Base-by-base conservation (phyloP, 2,888 invertebrate genomes). In the Gymnoscelis rufifasciata region DNA sequence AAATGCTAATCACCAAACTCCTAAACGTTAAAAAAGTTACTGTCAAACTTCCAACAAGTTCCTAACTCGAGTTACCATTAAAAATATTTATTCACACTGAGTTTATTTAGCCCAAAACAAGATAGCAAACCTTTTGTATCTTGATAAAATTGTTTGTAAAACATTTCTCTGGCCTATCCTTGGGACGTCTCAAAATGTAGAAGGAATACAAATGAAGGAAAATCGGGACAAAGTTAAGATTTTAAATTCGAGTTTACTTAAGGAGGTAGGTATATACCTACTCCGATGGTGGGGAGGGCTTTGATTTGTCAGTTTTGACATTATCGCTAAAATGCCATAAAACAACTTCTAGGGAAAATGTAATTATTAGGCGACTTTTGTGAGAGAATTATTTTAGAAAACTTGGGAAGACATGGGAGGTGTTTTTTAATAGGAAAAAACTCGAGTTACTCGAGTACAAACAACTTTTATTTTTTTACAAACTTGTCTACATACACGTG, bases 91-190 rank as follows among this genome's bases (percentile, higher is more conserved):
- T 43, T 48, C 13, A 39, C 43, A 48, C 33, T 44, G 41, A 46
- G 43, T 40, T 51, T 50, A 55, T 53, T 53, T 47, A 41, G 54
- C 52, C 60, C 61, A 60, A 64, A 63, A 60, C 59, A 64, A 62
- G 60, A 60, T 58, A 54, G 51, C 55, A 40, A 59, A 63, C 61
- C 58, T 63, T 19, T 42, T 33, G 37, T 47, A 68, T 63, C 62
- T 62, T 67, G 65, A 65, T 67, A 61, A 63, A 68, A 59, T 62
- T 62, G 57, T 67, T 64, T 57, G 57, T 59, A 57, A 64, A 68
- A 65, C 40, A 66, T 67, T 66, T 57, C 60, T 56, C 31, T 44
- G 46, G 49, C 42, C 23, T 40, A 33, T 47, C 37, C 44, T 35
- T 35, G 33, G 19, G 33, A 35, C 7, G 35, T 23, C 35, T 35